Evolutionary conservation across 2,113 vertebrate genomes (phyloP), one percentile per base, ranked within the genome.

Genomic region (Cnemophilus loriae): DNA sequence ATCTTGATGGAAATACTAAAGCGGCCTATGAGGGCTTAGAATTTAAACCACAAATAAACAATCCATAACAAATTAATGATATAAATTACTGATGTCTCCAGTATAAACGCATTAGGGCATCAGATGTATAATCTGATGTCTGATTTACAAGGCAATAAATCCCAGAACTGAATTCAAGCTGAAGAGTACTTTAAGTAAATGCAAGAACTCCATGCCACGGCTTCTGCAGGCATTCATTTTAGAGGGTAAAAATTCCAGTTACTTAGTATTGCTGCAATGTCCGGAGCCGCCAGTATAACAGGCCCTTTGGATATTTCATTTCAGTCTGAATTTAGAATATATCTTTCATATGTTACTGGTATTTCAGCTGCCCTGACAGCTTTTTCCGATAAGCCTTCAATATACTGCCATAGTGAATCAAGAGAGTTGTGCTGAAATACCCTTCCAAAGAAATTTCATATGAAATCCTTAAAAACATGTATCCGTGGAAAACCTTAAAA

Each of bases 21-120:
- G 16, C 76, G 15, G 20, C 26, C 32, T 75, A 32, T 1, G 5
- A 89, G 9, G 41, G 21, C 57, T 96, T 76, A 87, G 60, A 84
- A 93, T 37, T 79, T 82, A 91, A 95, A 46, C 84, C 61, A 76
- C 12, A 8, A 95, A 75, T 76, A 94, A 89, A 81, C 50, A 92
- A 57, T 50, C 42, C 1, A 20, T 76, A 60, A 87, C 68, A 60
- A 71, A 82, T 49, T 57, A 65, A 74, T 32, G 1, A 67, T 19
- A 44, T 60, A 75, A 73, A 65, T 90, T 73, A 89, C 70, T 89
- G 50, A 87, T 88, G 50, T 63, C 88, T 83, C 44, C 75, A 65
- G 52, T 57, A 80, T 57, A 91, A 90, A 95, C 23, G 79, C 39
- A 85, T 85, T 85, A 90, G 39, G 49, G 47, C 11, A 86, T 83